Evolutionary conservation across 92 coral and sea anemone genomes (phyloP).

Genomic region (Parazoanthus darwini): DNA sequence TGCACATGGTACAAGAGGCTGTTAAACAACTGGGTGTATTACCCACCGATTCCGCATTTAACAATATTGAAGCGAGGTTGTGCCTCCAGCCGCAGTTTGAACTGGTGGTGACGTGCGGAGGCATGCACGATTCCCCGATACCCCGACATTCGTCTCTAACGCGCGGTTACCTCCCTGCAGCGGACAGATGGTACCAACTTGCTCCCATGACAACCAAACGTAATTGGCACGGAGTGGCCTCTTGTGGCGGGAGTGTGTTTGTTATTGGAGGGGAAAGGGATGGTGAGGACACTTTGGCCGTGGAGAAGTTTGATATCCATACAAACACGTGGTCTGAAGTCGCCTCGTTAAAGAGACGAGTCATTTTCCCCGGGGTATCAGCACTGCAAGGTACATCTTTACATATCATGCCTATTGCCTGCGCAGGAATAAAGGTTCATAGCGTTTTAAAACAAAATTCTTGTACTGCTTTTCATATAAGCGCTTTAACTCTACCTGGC

Average conservation of each 20-base stretch:
- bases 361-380: constrained; percentile 70
- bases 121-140: constrained; percentile 48
- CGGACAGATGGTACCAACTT: constrained; percentile 71
- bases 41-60: constrained; percentile 20
- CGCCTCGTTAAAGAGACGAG: constrained; percentile 58
- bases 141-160: constrained; percentile 50
- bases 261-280: constrained; percentile 81
- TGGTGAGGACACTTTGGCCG: constrained; percentile 64
- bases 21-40: constrained; percentile 1
- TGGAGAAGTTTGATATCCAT: constrained; percentile 63
- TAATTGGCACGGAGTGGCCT: constrained; percentile 83
- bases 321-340: constrained; percentile 59
- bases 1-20: constrained; percentile 50
- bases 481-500: too few relatives aligned
- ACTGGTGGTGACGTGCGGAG: constrained; percentile 64
- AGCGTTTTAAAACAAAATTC: too few relatives aligned
- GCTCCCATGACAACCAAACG: constrained; percentile 64
- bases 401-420: too few relatives aligned
- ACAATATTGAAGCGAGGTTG: constrained; percentile 50
- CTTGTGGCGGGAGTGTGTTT: constrained; percentile 49
- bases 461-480: too few relatives aligned
- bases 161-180: constrained; percentile 73
- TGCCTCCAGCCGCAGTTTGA: constrained; percentile 75
- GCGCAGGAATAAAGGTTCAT: too few relatives aligned
- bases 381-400: constrained; percentile 42